phyloP scores from a whole-genome alignment of 1,140 invertebrate genomes.

The Danaus melanippus region DNA sequence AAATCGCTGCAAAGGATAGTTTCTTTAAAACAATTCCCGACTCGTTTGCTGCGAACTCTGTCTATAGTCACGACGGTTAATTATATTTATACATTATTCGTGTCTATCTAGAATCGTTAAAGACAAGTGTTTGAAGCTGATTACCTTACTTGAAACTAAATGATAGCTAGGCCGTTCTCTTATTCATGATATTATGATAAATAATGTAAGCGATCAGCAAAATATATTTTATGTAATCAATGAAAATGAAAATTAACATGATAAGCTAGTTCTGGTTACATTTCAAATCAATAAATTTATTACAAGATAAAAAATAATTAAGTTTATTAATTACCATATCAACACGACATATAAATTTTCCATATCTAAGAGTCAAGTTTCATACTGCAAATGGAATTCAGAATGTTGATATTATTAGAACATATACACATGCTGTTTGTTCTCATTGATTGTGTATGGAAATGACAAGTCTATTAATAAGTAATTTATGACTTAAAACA shows the following conservation, averaged over 20 bases:
- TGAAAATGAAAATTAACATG: no score
- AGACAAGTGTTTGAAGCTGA: slow-evolving; percentile 26
- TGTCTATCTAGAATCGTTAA: slow-evolving; percentile 29
- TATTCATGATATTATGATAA: no score
- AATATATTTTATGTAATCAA: no score
- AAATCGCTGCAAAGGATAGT: slow-evolving; percentile 53
- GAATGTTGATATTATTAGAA: slow-evolving; percentile 24
- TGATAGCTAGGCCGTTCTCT: no score
- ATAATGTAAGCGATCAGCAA: no score
- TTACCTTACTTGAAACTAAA: slow-evolving; percentile 7
- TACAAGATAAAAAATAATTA: no score
- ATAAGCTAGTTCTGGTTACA: no score
- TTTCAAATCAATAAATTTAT: no score
- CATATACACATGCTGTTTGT: slow-evolving; percentile 17
- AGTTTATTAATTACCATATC: slow-evolving; percentile 7
- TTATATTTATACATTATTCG: slow-evolving; percentile 55
- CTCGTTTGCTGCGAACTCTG: slow-evolving; percentile 45
- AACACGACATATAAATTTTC: slow-evolving; percentile 14
- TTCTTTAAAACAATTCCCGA: slow-evolving; percentile 46
- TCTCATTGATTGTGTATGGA: slow-evolving; percentile 25
- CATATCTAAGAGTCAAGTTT: slow-evolving; percentile 16
- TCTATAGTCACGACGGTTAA: slow-evolving; percentile 52
- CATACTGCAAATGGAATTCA: slow-evolving; percentile 19
- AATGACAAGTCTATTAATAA: slow-evolving; percentile 27
- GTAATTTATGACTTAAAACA: slow-evolving; percentile 12